Base-by-base conservation (phyloP, 2,113 vertebrate species). In the Dipodomys ordii region DNA sequence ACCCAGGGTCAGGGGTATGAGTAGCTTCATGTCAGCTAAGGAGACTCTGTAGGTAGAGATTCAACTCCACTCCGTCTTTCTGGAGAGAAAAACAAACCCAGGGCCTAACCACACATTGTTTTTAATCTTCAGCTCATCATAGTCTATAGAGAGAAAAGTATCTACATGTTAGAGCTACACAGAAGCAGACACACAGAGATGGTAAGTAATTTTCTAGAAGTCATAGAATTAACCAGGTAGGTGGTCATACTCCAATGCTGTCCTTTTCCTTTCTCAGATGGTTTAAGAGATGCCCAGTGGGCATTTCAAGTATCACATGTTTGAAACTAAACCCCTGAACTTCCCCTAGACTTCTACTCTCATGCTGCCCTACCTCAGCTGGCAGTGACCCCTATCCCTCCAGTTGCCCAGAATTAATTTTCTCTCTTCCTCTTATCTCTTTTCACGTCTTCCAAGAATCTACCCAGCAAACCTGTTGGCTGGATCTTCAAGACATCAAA, bases 131-230 rank as follows among this genome's bases (percentile, higher is more conserved):
- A 60, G 44, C 57, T 84, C 64, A 8, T 10, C 64, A 49, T 23
- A 72, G 32, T 0, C 1, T 0, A 28, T 39, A 7, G 0, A 1
- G 39, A 18, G 11, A 71, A 30, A 91, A 53, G 0, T 2, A 44
- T 32, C n/a, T 53, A 1, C 28, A 13, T 13, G 12, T 22, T 11
- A 27, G 10, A 27, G 46, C 8, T 10, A 44, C 23, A 16, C 19
- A 16, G 62, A 53, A 28, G 60, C 79, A 71, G 49, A 87, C 53
- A n/a, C 74, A 79, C 64, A 22, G 86, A 65, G 69, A 90, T 4
- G 12, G 18, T 18, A 30, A 8, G 18, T 30, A 57, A 18, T 87
- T 92, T 85, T 15, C 83, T 62, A 35, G 84, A 80, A 32, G 62
- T 30, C 62, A 49, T 5, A 67, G 73, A 86, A 32, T 53, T 69